These are phyloP conservation scores for Drosophila asahinai DNA, from an alignment of 1,140 invertebrate genomes.

Conservation along the genomic window DNA sequence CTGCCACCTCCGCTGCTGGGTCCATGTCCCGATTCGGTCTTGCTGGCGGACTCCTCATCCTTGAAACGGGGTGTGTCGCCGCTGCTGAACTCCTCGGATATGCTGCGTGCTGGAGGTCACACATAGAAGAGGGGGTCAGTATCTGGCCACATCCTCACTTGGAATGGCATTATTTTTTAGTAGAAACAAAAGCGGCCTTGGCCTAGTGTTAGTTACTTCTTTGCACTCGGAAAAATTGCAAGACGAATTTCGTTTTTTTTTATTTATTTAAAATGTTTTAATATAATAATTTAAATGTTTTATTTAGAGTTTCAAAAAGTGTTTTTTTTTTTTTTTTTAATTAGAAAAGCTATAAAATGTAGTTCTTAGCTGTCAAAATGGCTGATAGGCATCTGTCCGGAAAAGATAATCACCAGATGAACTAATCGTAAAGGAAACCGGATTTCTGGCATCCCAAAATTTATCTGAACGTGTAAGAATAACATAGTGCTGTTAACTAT, in stretches of 20 bases:
- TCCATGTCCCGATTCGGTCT: slow-evolving; percentile 79
- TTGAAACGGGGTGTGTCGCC: slow-evolving; percentile 89
- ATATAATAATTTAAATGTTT: neutral
- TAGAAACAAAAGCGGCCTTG: slow-evolving; percentile 45
- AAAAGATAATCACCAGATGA: no score
- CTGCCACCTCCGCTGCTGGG: slow-evolving; percentile 53
- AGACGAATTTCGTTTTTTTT: neutral
- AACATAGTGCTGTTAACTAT: no score
- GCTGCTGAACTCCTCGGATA: slow-evolving; percentile 94
- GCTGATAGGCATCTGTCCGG: no score
- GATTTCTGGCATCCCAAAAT: no score
- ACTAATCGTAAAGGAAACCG: no score
- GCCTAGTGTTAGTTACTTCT: slow-evolving; percentile 30
- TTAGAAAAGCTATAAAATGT: no score
- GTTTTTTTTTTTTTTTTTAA: no score
- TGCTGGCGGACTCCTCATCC: slow-evolving; percentile 88
- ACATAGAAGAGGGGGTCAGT: slow-evolving; percentile 36
- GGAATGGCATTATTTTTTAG: slow-evolving; percentile 23
- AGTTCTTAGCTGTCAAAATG: no score
- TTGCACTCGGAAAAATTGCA: slow-evolving; percentile 13
- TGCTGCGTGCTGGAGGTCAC: slow-evolving; percentile 89
- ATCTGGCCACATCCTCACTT: neutral
- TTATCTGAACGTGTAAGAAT: no score
- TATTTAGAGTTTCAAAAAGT: neutral
- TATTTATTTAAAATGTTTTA: neutral